A percentile compares a stretch with the other conserved stretches of the same genome.
phyloP scores from a whole-genome alignment of 2,113 vertebrate genomes.

The Lampris incognitus region DNA sequence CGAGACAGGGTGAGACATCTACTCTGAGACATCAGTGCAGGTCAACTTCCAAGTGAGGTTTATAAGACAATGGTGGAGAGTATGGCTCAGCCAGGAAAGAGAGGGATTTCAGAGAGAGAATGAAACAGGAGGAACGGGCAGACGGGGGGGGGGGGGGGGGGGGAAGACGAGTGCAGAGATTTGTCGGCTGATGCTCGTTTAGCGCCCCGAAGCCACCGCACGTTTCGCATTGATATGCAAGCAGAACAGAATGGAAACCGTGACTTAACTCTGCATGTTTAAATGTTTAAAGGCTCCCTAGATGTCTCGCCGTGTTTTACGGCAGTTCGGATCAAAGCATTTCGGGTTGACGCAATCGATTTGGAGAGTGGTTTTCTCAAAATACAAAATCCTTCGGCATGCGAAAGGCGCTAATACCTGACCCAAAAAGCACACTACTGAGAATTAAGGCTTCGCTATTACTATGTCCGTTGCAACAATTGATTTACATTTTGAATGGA shows the following conservation, averaged over 20 bases:
- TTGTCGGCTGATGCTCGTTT: background rate
- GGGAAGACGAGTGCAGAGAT: background rate
- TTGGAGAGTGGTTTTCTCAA: background rate
- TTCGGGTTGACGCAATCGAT: background rate
- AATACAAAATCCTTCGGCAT: background rate
- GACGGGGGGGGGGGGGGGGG: background rate
- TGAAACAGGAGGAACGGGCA: background rate
- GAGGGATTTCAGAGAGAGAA: background rate
- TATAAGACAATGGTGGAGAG: slow-evolving; percentile 1
- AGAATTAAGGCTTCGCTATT: too few relatives aligned
- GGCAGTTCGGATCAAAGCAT: background rate
- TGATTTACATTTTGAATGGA: background rate
- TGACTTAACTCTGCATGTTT: too few relatives aligned
- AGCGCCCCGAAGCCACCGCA: too few relatives aligned
- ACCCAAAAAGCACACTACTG: too few relatives aligned
- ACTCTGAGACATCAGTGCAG: background rate
- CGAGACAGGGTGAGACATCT: slow-evolving; percentile 4
- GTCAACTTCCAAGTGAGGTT: slow-evolving; percentile 8
- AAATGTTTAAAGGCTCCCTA: too few relatives aligned
- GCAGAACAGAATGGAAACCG: background rate
- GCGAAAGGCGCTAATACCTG: too few relatives aligned
- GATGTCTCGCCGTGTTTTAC: background rate
- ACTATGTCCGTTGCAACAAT: background rate
- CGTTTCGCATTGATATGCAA: too few relatives aligned
- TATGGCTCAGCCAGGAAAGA: background rate